Percentiles rank a stretch among this genome's conserved stretches.
Conservation (phyloP, 2,888 invertebrate genomes). For the Drosophila multiciliata region DNA sequence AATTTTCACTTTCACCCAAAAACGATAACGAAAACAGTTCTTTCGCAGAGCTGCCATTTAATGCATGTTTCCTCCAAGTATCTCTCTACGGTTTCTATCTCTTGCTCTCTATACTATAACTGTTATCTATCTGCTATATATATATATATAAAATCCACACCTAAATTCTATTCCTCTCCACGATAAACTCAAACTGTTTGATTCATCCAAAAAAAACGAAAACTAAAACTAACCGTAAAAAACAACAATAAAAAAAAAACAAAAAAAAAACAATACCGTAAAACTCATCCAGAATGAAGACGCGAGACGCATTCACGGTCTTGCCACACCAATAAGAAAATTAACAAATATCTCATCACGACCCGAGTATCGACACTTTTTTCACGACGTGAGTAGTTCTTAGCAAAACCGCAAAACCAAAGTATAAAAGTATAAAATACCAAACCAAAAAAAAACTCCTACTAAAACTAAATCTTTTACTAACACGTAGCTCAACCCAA, state of each 20-base stretch:
- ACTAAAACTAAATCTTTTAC: slow-evolving; percentile 29
- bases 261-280: slow-evolving; percentile 51
- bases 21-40: slow-evolving; percentile 7
- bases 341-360: slow-evolving; percentile 85
- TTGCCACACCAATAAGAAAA: slow-evolving; percentile 85
- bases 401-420: slow-evolving; percentile 56
- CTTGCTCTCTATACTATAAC: slow-evolving; percentile 29
- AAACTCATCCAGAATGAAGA: slow-evolving; percentile 85
- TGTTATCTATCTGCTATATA: slow-evolving; percentile 46
- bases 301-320: slow-evolving; percentile 85
- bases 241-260: slow-evolving; percentile 41
- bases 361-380: slow-evolving; percentile 85
- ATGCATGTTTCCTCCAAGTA: slow-evolving; percentile 50
- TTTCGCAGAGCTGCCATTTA: slow-evolving; percentile 10
- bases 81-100: slow-evolving; percentile 39
- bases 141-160: slow-evolving; percentile 53
- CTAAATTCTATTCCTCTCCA: slow-evolving; percentile 78
- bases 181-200: slow-evolving; percentile 56
- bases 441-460: slow-evolving; percentile 22
- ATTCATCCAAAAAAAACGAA: slow-evolving; percentile 40
- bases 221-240: slow-evolving; percentile 32
- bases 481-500: slow-evolving; percentile 52
- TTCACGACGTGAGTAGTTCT: slow-evolving; percentile 85
- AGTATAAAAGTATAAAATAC: slow-evolving; percentile 29
- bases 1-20: slow-evolving; percentile 42